phyloP scores from a whole-genome alignment of 2,888 invertebrate species.

The Hipparchia semele region DNA sequence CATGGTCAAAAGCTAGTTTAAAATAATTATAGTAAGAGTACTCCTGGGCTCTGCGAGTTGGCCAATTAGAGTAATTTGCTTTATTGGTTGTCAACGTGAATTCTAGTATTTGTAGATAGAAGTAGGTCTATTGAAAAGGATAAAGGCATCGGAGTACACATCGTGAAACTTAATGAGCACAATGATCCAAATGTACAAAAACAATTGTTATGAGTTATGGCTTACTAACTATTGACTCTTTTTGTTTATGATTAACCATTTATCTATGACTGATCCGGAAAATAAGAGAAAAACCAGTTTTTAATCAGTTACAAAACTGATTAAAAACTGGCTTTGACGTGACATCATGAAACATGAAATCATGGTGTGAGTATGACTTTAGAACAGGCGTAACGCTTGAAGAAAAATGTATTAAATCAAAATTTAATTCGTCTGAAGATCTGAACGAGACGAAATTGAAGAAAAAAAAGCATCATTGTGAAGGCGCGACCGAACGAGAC shows the following conservation, averaged over 20 bases:
- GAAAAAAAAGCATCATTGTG: conserved; percentile 54
- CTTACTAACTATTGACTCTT: no score
- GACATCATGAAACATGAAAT: no score
- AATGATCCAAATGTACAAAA: conserved; percentile 2
- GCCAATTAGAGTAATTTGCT: conserved; percentile 32
- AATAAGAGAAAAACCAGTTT: no score
- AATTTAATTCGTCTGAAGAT: conserved; percentile 59
- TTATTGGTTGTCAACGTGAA: conserved; percentile 19
- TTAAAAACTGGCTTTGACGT: no score
- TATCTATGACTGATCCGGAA: no score
- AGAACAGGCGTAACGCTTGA: neutral
- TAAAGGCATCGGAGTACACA: neutral
- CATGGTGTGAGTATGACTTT: no score
- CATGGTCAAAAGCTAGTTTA: neutral
- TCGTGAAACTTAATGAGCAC: conserved; percentile 9
- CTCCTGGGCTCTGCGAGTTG: conserved; percentile 26
- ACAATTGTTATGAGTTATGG: no score
- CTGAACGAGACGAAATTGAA: conserved; percentile 51
- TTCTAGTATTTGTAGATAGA: neutral
- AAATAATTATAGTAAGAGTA: conserved; percentile 37
- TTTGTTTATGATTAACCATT: no score
- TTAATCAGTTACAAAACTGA: no score
- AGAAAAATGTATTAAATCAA: conserved; percentile 51
- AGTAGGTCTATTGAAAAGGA: neutral
- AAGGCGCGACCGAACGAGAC: conserved; percentile 52